A percentile compares a stretch with the other conserved stretches of the same genome.
Evolutionary conservation across 2,113 vertebrate species (phyloP).

Genomic region (Chloroceryle aenea): DNA sequence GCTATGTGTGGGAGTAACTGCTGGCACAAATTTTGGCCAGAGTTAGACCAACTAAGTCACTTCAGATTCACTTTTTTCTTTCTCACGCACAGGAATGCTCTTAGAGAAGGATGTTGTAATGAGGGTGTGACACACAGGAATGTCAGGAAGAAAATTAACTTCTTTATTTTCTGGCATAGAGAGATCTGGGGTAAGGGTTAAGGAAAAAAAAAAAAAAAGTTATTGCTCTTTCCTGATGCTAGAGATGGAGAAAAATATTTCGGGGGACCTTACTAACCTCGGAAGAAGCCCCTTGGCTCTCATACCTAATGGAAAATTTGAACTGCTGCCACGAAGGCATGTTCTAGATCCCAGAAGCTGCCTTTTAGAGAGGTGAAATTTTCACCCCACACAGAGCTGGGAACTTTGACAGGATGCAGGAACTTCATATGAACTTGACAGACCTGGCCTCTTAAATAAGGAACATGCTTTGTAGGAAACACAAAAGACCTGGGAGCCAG

Average conservation of each 20-base stretch:
- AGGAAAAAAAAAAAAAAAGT: background rate
- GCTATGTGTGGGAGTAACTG: background rate
- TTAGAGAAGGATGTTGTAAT: slow-evolving; percentile 15
- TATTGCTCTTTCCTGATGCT: background rate
- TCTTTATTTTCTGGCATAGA: background rate
- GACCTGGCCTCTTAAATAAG: background rate
- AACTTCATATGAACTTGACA: background rate
- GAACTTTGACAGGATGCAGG: background rate
- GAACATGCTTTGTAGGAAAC: background rate
- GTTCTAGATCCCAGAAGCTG: background rate
- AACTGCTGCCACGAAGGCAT: background rate
- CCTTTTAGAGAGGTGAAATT: background rate
- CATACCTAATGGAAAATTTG: background rate
- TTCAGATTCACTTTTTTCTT: slow-evolving; percentile 34
- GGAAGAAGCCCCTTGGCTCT: background rate
- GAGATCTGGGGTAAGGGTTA: background rate
- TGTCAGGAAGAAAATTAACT: background rate
- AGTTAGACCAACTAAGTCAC: background rate
- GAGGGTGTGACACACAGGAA: slow-evolving; percentile 49
- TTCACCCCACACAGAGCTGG: background rate
- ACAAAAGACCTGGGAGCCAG: background rate
- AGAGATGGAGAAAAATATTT: background rate
- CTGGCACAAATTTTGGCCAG: slow-evolving; percentile 30
- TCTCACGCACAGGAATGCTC: slow-evolving; percentile 39
- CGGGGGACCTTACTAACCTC: background rate